These are phyloP conservation scores for Dendroctonus valens DNA, from an alignment of 1,140 invertebrate species.

Conservation along the genomic window DNA sequence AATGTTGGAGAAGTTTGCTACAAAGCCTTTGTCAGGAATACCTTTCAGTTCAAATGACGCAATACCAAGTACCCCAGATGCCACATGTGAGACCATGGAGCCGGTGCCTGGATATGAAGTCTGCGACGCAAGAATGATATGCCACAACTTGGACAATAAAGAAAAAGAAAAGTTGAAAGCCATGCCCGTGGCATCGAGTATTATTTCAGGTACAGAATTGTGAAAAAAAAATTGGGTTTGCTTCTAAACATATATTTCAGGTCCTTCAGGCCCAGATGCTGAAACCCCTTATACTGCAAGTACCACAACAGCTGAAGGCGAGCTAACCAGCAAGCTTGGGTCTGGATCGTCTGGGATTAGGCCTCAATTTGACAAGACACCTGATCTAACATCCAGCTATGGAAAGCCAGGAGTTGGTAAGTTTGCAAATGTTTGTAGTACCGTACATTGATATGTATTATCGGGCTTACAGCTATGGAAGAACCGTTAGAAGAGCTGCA, in stretches of 20 bases:
- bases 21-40: background rate
- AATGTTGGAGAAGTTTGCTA: slow-evolving; percentile 7
- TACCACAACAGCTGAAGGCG: slow-evolving; percentile 1
- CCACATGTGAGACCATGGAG: no score
- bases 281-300: slow-evolving; percentile 11
- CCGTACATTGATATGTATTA: no score
- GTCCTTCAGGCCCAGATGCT: slow-evolving; percentile 17
- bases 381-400: slow-evolving; percentile 3
- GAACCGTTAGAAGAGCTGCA: no score
- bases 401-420: no score
- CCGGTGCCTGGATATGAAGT: background rate
- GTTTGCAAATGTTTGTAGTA: no score
- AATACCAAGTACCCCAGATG: no score
- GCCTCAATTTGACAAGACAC: background rate
- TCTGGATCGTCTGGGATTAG: slow-evolving; percentile 16
- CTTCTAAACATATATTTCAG: background rate
- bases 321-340: slow-evolving; percentile 14
- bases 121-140: background rate
- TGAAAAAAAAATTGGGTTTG: background rate
- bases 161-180: background rate
- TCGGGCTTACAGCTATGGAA: no score
- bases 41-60: no score
- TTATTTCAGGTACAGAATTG: slow-evolving; percentile 15
- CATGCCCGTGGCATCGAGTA: slow-evolving; percentile 12
- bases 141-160: background rate